phyloP scores from a whole-genome alignment of 2,888 invertebrate species.

The Ametastegia equiseti region DNA sequence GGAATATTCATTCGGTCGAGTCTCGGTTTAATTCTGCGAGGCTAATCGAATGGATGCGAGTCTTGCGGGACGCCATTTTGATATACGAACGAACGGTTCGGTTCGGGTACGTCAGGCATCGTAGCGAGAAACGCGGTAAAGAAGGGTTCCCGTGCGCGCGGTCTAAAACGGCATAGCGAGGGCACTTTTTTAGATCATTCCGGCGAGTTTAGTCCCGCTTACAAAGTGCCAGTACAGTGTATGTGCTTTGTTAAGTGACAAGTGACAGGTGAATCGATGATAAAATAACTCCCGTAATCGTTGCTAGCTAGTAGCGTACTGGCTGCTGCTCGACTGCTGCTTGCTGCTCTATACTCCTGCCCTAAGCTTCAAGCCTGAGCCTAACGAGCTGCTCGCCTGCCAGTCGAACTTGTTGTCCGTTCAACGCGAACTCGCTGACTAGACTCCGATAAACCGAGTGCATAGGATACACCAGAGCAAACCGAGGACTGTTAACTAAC shows the following conservation, averaged over 20 bases:
- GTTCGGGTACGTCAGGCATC: constrained; percentile 70
- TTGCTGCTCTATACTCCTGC: neutral
- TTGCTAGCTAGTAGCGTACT: constrained; percentile 39
- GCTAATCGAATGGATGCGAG: constrained; percentile 71
- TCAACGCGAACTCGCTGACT: constrained; percentile 28
- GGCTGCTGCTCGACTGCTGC: constrained; percentile 20
- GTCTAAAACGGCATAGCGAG: constrained; percentile 45
- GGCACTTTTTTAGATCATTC: constrained; percentile 38
- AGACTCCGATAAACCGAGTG: constrained; percentile 41
- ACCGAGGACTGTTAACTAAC: no score
- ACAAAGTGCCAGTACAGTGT: constrained; percentile 40
- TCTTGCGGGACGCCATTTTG: constrained; percentile 73
- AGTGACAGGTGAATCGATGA: constrained; percentile 47
- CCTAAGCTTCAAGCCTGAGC: no score
- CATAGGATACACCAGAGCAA: no score
- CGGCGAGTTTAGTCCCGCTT: constrained; percentile 44
- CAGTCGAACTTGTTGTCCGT: no score
- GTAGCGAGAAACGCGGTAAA: constrained; percentile 59
- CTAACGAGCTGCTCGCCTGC: no score
- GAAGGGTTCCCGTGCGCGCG: constrained; percentile 47
- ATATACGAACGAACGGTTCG: no score
- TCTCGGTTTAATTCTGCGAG: constrained; percentile 61
- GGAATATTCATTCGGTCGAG: constrained; percentile 11
- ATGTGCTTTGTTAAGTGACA: constrained; percentile 38
- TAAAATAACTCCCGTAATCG: constrained; percentile 44